phyloP scores from a whole-genome alignment of 1,140 invertebrate genomes.

The Thalassaphorura encarpata region DNA sequence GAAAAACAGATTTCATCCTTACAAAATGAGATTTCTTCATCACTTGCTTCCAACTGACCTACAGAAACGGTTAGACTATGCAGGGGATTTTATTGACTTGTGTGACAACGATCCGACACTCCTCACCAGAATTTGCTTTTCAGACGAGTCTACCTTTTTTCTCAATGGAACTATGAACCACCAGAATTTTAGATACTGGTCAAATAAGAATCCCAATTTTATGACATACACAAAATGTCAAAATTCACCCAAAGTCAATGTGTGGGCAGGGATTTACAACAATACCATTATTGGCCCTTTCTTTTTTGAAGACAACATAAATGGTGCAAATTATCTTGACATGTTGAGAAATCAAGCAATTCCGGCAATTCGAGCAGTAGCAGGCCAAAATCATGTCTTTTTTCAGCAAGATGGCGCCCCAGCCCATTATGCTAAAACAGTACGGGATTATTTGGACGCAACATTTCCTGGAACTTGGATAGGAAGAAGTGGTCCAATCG shows the following conservation, averaged over 20 bases:
- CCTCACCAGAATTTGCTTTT: neutral
- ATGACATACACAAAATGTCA: conserved; percentile 32
- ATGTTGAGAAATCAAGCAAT: conserved; percentile 25
- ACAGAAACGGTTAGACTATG: neutral
- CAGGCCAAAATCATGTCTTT: neutral
- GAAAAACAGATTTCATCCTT: conserved; percentile 4
- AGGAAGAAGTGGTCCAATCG: conserved; percentile 36
- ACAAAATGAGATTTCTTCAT: conserved; percentile 2
- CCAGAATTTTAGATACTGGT: conserved; percentile 29
- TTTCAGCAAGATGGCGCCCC: conserved; percentile 39
- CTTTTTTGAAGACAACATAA: conserved; percentile 34
- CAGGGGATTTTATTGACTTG: neutral
- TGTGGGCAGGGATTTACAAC: conserved; percentile 34
- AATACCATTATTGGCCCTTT: conserved; percentile 30
- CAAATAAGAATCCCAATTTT: conserved; percentile 32
- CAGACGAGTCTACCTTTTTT: conserved; percentile 30
- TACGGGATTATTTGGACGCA: conserved; percentile 34
- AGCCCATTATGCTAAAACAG: conserved; percentile 34
- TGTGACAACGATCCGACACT: neutral
- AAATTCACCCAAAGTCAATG: conserved; percentile 35
- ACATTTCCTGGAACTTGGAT: conserved; percentile 39
- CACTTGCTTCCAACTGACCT: neutral
- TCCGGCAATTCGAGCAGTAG: neutral
- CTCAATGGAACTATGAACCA: conserved; percentile 30
- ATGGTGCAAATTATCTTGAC: conserved; percentile 28